Evolutionary conservation across 1,140 invertebrate genomes (phyloP).

Genomic region (Lerema accius): DNA sequence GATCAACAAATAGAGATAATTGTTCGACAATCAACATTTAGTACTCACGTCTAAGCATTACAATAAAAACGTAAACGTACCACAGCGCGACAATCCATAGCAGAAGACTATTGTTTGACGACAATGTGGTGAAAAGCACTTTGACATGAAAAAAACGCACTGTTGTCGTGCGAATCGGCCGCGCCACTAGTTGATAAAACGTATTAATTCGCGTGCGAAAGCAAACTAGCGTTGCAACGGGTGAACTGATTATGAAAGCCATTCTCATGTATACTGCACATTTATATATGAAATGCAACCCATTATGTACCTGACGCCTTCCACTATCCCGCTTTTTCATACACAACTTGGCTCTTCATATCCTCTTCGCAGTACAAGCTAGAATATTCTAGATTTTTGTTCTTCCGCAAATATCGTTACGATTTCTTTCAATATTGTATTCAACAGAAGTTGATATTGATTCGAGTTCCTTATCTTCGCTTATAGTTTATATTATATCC

Average conservation of each 20-base stretch:
- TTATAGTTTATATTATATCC: too few relatives aligned
- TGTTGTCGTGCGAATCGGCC: conserved; percentile 41
- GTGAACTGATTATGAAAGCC: conserved; percentile 42
- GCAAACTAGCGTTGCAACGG: conserved; percentile 24
- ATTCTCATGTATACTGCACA: conserved; percentile 44
- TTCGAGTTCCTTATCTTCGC: too few relatives aligned
- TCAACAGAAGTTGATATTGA: too few relatives aligned
- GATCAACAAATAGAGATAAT: conserved; percentile 16
- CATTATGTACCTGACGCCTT: neutral
- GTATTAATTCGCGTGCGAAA: conserved; percentile 31
- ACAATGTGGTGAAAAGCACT: conserved; percentile 67
- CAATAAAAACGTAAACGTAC: conserved; percentile 54
- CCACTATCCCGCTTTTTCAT: conserved; percentile 33
- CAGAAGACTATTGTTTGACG: conserved; percentile 50
- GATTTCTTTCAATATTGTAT: too few relatives aligned
- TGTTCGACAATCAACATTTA: neutral
- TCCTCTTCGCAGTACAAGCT: neutral
- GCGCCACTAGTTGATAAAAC: conserved; percentile 4
- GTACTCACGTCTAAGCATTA: conserved; percentile 5
- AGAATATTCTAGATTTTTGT: conserved; percentile 2
- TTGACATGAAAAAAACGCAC: conserved; percentile 47
- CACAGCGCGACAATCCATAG: conserved; percentile 68
- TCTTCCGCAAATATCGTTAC: too few relatives aligned
- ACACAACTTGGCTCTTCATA: neutral
- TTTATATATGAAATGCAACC: conserved; percentile 50